Evolutionary conservation across 2,888 invertebrate genomes (phyloP), one percentile per base, ranked within the genome.

Genomic region (Drosophila austrosaltans): DNA sequence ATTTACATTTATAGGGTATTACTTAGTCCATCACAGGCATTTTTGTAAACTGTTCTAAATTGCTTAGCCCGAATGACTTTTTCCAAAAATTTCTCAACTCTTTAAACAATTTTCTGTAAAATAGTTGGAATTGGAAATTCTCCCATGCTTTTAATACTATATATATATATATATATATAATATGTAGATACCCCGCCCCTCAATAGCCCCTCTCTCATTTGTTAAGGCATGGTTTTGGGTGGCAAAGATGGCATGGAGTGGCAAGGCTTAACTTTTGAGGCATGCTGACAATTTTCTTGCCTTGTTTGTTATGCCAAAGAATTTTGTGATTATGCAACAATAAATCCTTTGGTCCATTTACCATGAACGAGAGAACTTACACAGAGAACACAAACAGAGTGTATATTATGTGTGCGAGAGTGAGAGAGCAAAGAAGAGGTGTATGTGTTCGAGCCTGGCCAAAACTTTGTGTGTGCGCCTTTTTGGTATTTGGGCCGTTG

Each of bases 311-410:
- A 72, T 72, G 70, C 78, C 53, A 66, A 70, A 82, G 88, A 85
- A 83, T 83, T 85, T 87, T 48, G 48, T 48, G 86, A 83, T 83
- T 76, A 87, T 78, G 76, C 76, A 76, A 87, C 86, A 87, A 87
- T 83, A 87, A 83, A 87, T 87, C 88, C 86, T 74, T 85, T 79
- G 82, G 75, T 78, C 78, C 76, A 83, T 85, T 87, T 79, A 70
- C 72, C 70, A 73, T 57, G 44, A 42, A 7, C 32, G 36, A 59
- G 22, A 32, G 42, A 7, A 20, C 44, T 56, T 36, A 20, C 2
- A 48, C 48, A 48, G 22, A 48, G 20, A 48, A 42, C 8, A 44
- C 7, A 48, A 7, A 48, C 10, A 48, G 8, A 28, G 16, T 10
- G 70, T n/a, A 36, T 8, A 16, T 53, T 28, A 5, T 28, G 58